Evolutionary conservation across 1,140 invertebrate genomes (phyloP).

Genomic region (Amphibalanus amphitrite): DNA sequence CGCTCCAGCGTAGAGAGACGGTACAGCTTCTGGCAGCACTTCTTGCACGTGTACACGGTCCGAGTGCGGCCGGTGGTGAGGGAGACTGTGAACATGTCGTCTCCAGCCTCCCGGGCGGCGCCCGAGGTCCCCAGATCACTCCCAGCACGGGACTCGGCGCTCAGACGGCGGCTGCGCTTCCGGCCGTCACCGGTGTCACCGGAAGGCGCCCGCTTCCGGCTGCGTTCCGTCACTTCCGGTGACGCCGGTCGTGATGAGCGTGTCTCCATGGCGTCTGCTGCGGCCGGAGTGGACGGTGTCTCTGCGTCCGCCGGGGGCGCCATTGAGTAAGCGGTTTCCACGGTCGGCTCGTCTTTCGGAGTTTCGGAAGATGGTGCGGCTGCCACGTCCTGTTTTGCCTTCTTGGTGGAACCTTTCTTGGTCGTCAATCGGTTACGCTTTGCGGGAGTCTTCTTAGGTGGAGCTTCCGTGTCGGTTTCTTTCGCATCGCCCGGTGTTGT

Average conservation of each 20-base stretch:
- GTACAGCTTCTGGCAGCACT: slow-evolving; percentile 5
- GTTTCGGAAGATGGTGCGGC: not conserved
- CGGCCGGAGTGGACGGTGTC: not conserved
- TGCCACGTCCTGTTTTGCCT: not conserved
- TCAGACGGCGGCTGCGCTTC: not conserved
- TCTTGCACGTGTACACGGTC: not conserved
- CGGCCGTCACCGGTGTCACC: not conserved
- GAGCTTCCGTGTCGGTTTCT: too few species aligned
- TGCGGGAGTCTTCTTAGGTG: not conserved
- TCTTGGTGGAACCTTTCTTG: not conserved
- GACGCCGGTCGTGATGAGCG: too few species aligned
- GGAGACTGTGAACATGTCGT: not conserved
- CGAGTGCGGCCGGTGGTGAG: slow-evolving; percentile 5
- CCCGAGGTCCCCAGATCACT: not conserved
- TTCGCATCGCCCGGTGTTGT: too few species aligned
- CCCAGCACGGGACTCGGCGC: not conserved
- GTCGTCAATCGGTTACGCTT: not conserved
- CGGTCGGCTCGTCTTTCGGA: not conserved
- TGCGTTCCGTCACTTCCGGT: not conserved
- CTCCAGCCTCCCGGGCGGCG: not conserved
- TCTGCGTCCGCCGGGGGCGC: too few species aligned
- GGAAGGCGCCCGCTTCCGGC: not conserved
- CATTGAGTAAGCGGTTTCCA: not conserved
- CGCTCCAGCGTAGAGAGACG: not conserved
- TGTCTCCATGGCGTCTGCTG: not conserved